Evolutionary conservation across 1,140 invertebrate species (phyloP).

Genomic region (Drosophila ercepeae): DNA sequence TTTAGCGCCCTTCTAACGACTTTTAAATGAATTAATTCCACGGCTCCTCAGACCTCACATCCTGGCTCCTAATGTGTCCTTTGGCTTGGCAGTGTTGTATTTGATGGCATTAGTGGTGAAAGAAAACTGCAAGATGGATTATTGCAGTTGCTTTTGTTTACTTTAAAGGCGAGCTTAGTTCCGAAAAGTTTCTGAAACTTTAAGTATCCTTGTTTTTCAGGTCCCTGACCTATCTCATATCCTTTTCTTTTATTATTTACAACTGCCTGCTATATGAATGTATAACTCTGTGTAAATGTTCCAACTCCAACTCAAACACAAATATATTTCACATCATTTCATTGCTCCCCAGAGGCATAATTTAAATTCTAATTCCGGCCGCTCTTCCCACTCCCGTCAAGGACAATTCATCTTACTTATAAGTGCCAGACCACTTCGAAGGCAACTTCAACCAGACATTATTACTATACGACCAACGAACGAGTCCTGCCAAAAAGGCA

Average conservation of each 20-base stretch:
- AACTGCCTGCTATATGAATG: constrained; percentile 10
- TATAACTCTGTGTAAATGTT: constrained; percentile 7
- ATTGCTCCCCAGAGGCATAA: constrained; percentile 56
- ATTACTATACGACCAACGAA: constrained; percentile 52
- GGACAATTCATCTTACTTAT: constrained; percentile 79
- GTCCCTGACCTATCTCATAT: constrained; percentile 32
- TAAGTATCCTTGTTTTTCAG: neutral
- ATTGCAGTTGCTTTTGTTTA: neutral
- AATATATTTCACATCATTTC: constrained; percentile 37
- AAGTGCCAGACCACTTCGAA: constrained; percentile 49
- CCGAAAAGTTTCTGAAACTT: no score
- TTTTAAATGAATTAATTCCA: constrained; percentile 80
- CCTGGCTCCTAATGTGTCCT: constrained; percentile 39
- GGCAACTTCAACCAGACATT: constrained; percentile 65
- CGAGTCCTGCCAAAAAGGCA: constrained; percentile 39
- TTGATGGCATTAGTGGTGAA: constrained; percentile 10
- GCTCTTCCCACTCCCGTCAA: constrained; percentile 16
- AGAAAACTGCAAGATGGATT: neutral
- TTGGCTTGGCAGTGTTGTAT: constrained; percentile 1
- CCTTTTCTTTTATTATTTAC: constrained; percentile 35
- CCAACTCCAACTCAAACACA: constrained; percentile 6
- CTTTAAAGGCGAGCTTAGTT: no score
- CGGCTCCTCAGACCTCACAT: constrained; percentile 16
- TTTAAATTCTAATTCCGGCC: constrained; percentile 72
- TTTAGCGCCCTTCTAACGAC: constrained; percentile 60